Conservation (phyloP, 2,888 invertebrate genomes). For the Cosmorhoe ocellata region DNA sequence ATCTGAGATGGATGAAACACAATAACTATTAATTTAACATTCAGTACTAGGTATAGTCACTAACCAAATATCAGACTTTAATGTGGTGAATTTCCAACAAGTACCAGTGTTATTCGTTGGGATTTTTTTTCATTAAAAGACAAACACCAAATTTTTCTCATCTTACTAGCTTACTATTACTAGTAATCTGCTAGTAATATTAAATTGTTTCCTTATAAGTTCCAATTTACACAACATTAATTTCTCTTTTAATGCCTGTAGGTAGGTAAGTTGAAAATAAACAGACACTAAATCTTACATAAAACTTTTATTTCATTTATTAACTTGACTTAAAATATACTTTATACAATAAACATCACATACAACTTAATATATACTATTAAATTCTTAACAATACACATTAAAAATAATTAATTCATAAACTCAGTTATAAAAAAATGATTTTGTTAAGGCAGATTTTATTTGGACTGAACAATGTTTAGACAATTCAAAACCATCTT, state of each 20-base stretch:
- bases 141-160: no score
- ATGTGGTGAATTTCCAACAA: no score
- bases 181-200: no score
- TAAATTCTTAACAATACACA: slow-evolving; percentile 4
- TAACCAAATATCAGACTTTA: not conserved
- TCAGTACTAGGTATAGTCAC: not conserved
- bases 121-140: no score
- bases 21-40: slow-evolving; percentile 28
- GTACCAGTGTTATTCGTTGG: no score
- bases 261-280: not conserved
- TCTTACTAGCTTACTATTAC: no score
- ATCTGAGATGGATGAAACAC: slow-evolving; percentile 51
- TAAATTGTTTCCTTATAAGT: no score
- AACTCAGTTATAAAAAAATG: no score
- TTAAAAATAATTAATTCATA: not conserved
- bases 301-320: slow-evolving; percentile 22
- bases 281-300: slow-evolving; percentile 16
- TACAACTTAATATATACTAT: slow-evolving; percentile 20
- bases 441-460: no score
- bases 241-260: not conserved
- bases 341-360: slow-evolving; percentile 34
- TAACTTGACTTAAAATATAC: slow-evolving; percentile 26
- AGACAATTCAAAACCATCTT: no score
- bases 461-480: no score
- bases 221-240: no score